A percentile compares a stretch with the other conserved stretches of the same genome.
Evolutionary conservation across 2,888 invertebrate species (phyloP).

Genomic region (Pandemis cinnamomeana): DNA sequence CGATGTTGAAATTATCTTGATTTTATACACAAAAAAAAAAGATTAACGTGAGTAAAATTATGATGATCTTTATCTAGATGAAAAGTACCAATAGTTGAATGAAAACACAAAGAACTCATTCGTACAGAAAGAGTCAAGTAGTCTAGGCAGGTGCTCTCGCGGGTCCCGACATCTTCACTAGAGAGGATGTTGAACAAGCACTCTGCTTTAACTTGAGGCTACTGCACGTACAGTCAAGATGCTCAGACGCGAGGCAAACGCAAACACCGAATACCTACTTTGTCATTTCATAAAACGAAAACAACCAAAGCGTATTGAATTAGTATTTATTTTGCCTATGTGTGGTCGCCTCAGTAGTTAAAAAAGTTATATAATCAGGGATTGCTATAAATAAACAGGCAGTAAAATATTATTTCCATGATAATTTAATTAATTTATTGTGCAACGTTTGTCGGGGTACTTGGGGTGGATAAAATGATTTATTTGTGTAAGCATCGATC

Average conservation of each 20-base stretch:
- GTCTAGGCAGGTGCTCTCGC: conserved; percentile 40
- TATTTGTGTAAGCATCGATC: conserved; percentile 63
- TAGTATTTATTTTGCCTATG: neutral
- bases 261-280: conserved; percentile 36
- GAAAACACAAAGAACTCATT: conserved; percentile 33
- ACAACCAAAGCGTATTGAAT: neutral
- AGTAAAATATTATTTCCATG: conserved; percentile 25
- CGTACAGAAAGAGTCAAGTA: conserved; percentile 35
- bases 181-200: conserved; percentile 80
- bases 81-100: conserved; percentile 24
- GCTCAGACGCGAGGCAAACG: conserved; percentile 37
- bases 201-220: conserved; percentile 67
- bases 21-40: conserved; percentile 8
- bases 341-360: too few relatives aligned
- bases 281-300: conserved; percentile 10
- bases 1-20: conserved; percentile 3
- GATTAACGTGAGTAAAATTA: conserved; percentile 9
- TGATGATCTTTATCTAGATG: conserved; percentile 6
- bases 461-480: conserved; percentile 61
- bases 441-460: conserved; percentile 32
- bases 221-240: conserved; percentile 59
- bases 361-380: neutral
- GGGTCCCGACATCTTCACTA: conserved; percentile 62
- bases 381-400: conserved; percentile 3
- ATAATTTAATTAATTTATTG: conserved; percentile 38